These are phyloP conservation scores for chimpanzee (Pan troglodytes) DNA, from an alignment of 2,113 vertebrate species.

Conservation along the genomic window NHGRI_mPanTro3-v2.1_pri NC_072417.2:52133001-52133500, in stretches of 20 bases:
- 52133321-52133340: not conserved
- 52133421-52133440: not conserved
- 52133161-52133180: not conserved
- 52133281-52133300: not conserved
- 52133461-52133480: not conserved
- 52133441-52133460: not conserved
- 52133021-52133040: not conserved
- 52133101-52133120: not conserved
- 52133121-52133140: not conserved
- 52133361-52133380: not conserved
- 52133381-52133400: accelerated
- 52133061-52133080: not conserved
- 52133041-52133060: not conserved
- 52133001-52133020: not conserved
- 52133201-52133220: not conserved
- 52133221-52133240: not conserved
- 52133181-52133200: not conserved
- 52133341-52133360: not conserved
- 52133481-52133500: not conserved
- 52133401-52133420: not conserved
- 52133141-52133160: not conserved
- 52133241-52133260: not conserved
- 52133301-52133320: accelerated
- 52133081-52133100: not conserved
- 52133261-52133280: not conserved